A percentile compares a stretch with the other conserved stretches of the same genome.
Conservation (phyloP, 2,888 invertebrate species). For the Reticulitermes lucifugus region DNA sequence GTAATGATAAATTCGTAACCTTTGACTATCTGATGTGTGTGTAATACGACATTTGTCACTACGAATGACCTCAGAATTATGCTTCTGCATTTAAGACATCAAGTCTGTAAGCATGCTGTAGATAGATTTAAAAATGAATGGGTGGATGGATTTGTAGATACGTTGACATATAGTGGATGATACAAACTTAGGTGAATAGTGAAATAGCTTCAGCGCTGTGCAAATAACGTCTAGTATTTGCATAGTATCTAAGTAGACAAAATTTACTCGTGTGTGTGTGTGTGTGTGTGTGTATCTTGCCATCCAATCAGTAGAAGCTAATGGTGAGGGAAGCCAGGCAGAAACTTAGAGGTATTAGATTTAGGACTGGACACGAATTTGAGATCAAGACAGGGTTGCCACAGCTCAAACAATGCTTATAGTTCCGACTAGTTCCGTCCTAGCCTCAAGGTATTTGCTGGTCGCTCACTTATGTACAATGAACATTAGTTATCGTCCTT, state of each 20-base stretch:
- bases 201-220: neutral
- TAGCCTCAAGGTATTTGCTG: neutral
- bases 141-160: no score
- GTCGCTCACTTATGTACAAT: no score
- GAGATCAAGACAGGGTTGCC: neutral
- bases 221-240: neutral
- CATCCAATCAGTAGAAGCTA: no score
- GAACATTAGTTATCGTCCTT: no score
- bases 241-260: slow-evolving; percentile 20
- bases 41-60: no score
- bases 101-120: no score
- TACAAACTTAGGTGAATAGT: neutral
- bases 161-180: neutral
- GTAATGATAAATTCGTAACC: no score
- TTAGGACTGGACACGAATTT: slow-evolving; percentile 18
- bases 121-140: no score
- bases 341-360: slow-evolving; percentile 19
- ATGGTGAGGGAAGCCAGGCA: neutral
- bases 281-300: neutral
- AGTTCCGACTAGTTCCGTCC: neutral
- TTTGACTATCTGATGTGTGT: no score
- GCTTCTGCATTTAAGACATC: no score
- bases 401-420: neutral
- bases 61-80: no score
- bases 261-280: neutral